Percentiles rank a stretch among this genome's conserved stretches.
Evolutionary conservation across 2,113 vertebrate species (phyloP).

Genomic region (Pituophis catenifer): DNA sequence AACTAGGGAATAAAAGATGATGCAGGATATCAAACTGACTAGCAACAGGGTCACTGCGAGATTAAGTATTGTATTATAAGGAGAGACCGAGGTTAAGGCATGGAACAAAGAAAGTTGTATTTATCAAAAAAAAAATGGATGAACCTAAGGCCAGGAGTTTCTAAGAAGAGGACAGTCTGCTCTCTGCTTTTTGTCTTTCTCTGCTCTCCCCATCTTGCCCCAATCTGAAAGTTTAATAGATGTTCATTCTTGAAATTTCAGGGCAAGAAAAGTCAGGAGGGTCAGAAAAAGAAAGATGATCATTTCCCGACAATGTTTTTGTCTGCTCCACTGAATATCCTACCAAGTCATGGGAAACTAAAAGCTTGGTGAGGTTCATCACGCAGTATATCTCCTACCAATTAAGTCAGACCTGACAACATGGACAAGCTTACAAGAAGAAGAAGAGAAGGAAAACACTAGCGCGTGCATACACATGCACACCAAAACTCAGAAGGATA

Average conservation of each 20-base stretch:
- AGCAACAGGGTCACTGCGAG: not conserved
- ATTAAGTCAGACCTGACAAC: not conserved
- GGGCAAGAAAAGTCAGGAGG: constrained; percentile 7
- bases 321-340: constrained; percentile 7
- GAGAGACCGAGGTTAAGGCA: not conserved
- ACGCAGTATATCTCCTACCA: not conserved
- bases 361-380: constrained; percentile 27
- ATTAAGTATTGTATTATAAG: not conserved
- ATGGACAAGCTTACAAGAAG: not conserved
- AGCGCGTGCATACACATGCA: not conserved
- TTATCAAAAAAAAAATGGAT: not conserved
- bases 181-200: constrained; percentile 27
- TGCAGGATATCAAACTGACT: not conserved
- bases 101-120: not conserved
- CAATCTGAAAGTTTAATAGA: constrained; percentile 5
- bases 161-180: not conserved
- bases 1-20: not conserved
- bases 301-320: constrained; percentile 22
- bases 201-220: not conserved
- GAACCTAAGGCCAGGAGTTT: not conserved
- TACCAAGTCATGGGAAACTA: not conserved
- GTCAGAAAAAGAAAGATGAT: constrained; percentile 27
- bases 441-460: not conserved
- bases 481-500: not conserved
- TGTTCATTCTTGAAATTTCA: constrained; percentile 46